phyloP scores from a whole-genome alignment of 2,113 vertebrate genomes.

The Myotis lucifugus region DNA sequence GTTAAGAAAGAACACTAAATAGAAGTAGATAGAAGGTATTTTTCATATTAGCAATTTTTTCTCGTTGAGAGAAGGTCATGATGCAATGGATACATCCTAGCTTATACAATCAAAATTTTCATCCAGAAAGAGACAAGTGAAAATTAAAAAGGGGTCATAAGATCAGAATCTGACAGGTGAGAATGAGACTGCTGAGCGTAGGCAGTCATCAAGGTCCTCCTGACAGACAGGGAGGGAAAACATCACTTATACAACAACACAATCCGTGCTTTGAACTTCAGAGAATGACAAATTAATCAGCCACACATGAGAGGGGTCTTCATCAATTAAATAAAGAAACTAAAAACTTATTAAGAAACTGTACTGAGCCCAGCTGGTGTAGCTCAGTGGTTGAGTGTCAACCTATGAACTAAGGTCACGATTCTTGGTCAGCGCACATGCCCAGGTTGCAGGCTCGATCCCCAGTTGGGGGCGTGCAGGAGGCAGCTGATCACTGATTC shows the following conservation, averaged over 20 bases:
- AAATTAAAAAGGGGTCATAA: constrained; percentile 38
- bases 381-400: no score
- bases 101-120: constrained; percentile 13
- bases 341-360: not conserved
- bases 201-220: not conserved
- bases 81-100: not conserved
- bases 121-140: constrained; percentile 45
- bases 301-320: not conserved
- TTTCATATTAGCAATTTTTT: constrained; percentile 5
- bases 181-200: not conserved
- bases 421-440: no score
- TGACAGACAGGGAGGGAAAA: not conserved
- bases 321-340: not conserved
- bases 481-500: no score
- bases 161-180: constrained; percentile 12
- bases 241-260: not conserved
- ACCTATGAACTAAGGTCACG: no score
- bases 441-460: no score
- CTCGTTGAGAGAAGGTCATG: not conserved
- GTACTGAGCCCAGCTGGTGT: no score
- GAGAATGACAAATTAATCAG: not conserved
- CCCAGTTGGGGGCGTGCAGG: no score
- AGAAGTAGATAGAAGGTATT: not conserved
- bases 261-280: not conserved
- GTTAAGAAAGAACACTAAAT: constrained; percentile 11